Conservation (phyloP, 2,888 invertebrate species). For the Elmis aenea region DNA sequence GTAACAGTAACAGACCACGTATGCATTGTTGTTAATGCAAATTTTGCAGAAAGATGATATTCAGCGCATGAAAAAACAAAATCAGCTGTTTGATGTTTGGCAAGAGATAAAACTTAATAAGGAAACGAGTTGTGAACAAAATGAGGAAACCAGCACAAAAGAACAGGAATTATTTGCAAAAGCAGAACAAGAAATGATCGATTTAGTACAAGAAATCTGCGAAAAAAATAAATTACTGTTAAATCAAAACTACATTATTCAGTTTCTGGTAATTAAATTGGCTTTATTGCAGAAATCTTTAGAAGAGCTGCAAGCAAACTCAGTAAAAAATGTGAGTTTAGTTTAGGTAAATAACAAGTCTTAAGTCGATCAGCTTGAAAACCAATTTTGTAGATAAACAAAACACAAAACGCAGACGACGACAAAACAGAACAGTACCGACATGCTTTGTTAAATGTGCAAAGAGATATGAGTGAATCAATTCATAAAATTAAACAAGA, state of each 20-base stretch:
- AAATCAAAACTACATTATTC: conserved; percentile 16
- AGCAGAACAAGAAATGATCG: conserved; percentile 7
- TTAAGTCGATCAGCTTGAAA: background rate
- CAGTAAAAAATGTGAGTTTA: conserved; percentile 2
- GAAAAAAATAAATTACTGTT: conserved; percentile 14
- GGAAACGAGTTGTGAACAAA: no score
- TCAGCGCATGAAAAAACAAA: no score
- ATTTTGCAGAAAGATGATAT: no score
- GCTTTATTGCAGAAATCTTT: conserved; percentile 13
- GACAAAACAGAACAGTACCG: background rate
- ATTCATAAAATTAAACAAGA: background rate
- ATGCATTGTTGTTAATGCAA: no score
- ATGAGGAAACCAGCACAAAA: no score
- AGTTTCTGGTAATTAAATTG: conserved; percentile 13
- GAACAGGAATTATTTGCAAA: conserved; percentile 7
- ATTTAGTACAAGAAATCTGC: conserved; percentile 8
- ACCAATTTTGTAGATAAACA: background rate
- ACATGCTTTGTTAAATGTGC: background rate
- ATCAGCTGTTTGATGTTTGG: no score
- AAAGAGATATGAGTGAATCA: background rate
- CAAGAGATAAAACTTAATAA: no score
- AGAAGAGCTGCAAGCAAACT: conserved; percentile 7
- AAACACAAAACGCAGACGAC: background rate
- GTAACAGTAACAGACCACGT: no score
- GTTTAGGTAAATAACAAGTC: no score